Evolutionary conservation across 1,140 invertebrate genomes (phyloP), one percentile per base, ranked within the genome.

Genomic region (Bradysia coprophila): DNA sequence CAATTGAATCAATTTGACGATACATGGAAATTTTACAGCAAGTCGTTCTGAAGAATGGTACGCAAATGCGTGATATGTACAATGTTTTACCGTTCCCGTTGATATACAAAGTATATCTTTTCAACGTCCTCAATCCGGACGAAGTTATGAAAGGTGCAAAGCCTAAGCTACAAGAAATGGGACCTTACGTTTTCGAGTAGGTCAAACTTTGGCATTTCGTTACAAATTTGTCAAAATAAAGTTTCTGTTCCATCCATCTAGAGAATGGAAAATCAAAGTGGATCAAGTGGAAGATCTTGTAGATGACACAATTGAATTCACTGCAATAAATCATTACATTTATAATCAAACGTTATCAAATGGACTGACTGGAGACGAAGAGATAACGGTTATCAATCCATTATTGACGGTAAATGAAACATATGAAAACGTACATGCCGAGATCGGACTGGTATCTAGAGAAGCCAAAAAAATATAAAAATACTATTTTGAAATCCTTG

Each of bases 151-250:
- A 10, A 6, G 39, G 39, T 28, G 22, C 18, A 9, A 41, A 41
- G 19, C 39, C 39, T 9, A 41, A 24, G 31, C 15, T 41, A n/a
- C 9, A 41, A 11, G 39, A 41, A 18, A 23, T 23, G 16, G 39
- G 39, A 5, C 39, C 39, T 9, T 28, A 15, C 19, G 39, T 41
- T 11, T 41, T 41, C 18, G 39, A 41, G 39, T 41, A 28, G 9
- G 39, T 8, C 13, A 28, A 28, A n/a, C n/a, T n/a, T n/a, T n/a
- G n/a, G n/a, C n/a, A n/a, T n/a, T n/a, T n/a, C n/a, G n/a, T n/a
- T n/a, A n/a, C n/a, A n/a, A n/a, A n/a, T n/a, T n/a, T n/a, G n/a
- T n/a, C n/a, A n/a, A n/a, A n/a, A n/a, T n/a, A n/a, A n/a, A n/a
- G n/a, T n/a, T n/a, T n/a, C n/a, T n/a, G n/a, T n/a, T 28, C 24